Base-by-base conservation (phyloP, 2,797 vertebrate species). In the Tinamus major region DNA sequence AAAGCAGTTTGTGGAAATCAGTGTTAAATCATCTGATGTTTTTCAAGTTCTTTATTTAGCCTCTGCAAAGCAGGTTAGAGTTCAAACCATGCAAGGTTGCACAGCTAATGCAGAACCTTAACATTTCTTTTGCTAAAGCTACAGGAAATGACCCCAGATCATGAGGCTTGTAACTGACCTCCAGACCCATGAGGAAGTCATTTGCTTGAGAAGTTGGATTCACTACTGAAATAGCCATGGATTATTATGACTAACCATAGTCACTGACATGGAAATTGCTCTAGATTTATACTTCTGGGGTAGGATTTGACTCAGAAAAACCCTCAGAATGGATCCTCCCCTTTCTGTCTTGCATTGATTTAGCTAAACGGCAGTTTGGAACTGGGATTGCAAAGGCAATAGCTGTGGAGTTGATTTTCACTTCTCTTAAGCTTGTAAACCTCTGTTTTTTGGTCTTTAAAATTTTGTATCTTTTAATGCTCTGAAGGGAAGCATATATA, bases 61-160 rank as follows among this genome's bases (percentile, higher is more conserved):
- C 59, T 69, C 41, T 69, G 35, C 21, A 75, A n/a, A 56, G 33
- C 48, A 82, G 61, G 78, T 12, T 74, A 55, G 68, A 78, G 37
- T 35, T 93, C 65, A 94, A 42, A 37, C 53, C 31, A 75, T 0
- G 5, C 27, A 70, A 79, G 33, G 4, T 4, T 90, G 39, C 37
- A 31, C 1, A 0, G 87, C 35, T 61, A 75, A 58, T 13, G 26
- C 18, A 56, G 24, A 51, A 75, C 48, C 46, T 44, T 62, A 77
- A 68, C 2, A 1, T 0, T 4, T 5, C 7, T 67, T 92, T 70
- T 61, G 46, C 0, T 2, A 70, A 77, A 7, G 1, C 6, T 64
- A 49, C 27, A 82, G 75, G 70, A 88, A 90, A 77, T 67, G 16
- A 53, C 3, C 44, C 13, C 26, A 85, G 59, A 79, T 51, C 1